Evolutionary conservation across 2,888 invertebrate species (phyloP), one percentile per base, ranked within the genome.

Genomic region (Hyles lineata): DNA sequence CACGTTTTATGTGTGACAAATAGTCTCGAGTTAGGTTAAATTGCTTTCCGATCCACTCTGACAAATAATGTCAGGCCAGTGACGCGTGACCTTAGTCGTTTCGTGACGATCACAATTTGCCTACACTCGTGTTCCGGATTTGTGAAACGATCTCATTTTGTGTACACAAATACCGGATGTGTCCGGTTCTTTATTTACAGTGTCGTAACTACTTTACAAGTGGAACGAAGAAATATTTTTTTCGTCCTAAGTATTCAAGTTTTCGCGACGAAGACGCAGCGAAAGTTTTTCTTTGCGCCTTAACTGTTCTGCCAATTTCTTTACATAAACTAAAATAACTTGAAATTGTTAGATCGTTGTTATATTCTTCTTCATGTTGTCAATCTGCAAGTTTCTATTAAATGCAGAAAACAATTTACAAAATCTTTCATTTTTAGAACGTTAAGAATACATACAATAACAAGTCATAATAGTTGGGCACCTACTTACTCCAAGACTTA

Each of bases 1-100:
- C 93, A 92, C 90, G 90, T 91, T 91, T 90, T 93, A 91, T 93
- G 90, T 90, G 91, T 93, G 92, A 93, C 92, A 93, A 94, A 94
- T 93, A 92, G 92, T 91, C 90, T 88, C 88, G 89, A 91, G 90
- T 92, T 92, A 92, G 90, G 84, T 86, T 87, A 90, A 93, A 94
- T 94, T 92, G 93, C 92, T 91, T 93, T 93, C 89, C 91, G 90
- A 93, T 94, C 91, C 90, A 91, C 90, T 91, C 88, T 91, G 90
- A 92, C 92, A 92, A 92, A 93, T 93, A 93, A 93, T 91, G 90
- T 90, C 89, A 90, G 88, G 85, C 89, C 86, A 91, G 86, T 92
- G 91, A 92, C 84, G 92, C 91, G 91, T 90, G 87, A 88, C 90
- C 89, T 89, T 86, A 87, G 86, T 86, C 88, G 89, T 88, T 90